These are phyloP conservation scores for Lepidiolamprologus cunningtoni DNA, from an alignment of 2,113 vertebrate genomes.

Conservation along the genomic window DNA sequence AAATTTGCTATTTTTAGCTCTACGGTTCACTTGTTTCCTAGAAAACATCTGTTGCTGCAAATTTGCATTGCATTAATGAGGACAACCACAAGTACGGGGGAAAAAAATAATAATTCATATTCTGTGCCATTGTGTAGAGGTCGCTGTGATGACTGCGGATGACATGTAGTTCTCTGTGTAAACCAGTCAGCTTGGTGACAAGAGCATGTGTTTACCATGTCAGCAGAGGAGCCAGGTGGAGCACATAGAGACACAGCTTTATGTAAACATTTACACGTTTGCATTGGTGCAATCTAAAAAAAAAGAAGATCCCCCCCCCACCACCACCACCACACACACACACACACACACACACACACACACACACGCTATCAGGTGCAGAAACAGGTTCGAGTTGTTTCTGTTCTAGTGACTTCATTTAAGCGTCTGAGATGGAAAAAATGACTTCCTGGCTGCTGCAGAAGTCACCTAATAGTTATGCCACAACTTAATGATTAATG, in stretches of 20 bases:
- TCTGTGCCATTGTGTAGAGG: not conserved
- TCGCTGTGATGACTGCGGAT: not conserved
- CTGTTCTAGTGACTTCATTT: not conserved
- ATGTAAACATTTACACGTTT: constrained; percentile 23
- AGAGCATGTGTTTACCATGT: constrained; percentile 41
- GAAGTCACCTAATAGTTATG: not conserved
- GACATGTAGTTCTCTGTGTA: not conserved
- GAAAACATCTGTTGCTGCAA: not conserved
- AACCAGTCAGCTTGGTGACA: constrained; percentile 1
- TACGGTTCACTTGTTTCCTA: not conserved
- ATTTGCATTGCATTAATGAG: not conserved
- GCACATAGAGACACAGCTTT: not conserved
- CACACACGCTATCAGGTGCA: not conserved
- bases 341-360: too few species aligned
- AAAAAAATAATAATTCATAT: not conserved
- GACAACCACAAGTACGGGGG: not conserved
- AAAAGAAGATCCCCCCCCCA: too few species aligned
- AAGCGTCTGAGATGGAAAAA: not conserved
- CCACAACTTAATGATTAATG: not conserved
- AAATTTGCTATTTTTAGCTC: not conserved
- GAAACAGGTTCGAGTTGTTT: not conserved
- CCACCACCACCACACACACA: too few species aligned
- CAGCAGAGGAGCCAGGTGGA: constrained; percentile 33
- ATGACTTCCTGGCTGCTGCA: not conserved
- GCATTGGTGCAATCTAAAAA: not conserved